Base-by-base conservation (phyloP, 2,113 vertebrate genomes). In the Gasterosteus nipponicus region DNA sequence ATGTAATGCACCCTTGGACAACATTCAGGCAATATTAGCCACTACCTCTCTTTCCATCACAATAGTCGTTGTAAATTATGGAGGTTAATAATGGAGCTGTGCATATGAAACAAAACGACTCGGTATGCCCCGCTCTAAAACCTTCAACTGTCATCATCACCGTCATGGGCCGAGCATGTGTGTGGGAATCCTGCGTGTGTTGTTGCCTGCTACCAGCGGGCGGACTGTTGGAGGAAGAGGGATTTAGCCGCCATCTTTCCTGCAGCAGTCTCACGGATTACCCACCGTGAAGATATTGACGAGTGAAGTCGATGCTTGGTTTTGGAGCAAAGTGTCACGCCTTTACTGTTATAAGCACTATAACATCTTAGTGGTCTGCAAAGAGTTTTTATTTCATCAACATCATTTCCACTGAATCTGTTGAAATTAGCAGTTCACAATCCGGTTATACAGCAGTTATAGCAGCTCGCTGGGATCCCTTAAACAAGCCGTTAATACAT, bases 401-500 rank as follows among this genome's bases (percentile, higher is more conserved):
- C 9, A 1, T 56, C 5, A 46, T 49, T 46, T 49, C 54, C 51
- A 15, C 51, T 46, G 6, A 44, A 42, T 29, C 53, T 62, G 78
- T 0, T 26, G 0, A 72, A 46, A 58, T 7, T 49, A 5, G 3
- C 41, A 31, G 38, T 38, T 53, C 7, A 59, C 58, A 69, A 73
- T 81, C 69, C 61, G 42, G 35, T 44, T 47, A 46, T 1, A 10
- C 35, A 19, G 63, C 19, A 12, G 33, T 57, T 47, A 63, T n/a
- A 73, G n/a, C 33, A 44, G 26, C 38, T 80, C 57, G 58, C 59
- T n/a, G 26, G 29, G 19, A 29, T 38, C 46, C 35, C 10, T 16
- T 12, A 6, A 64, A 73, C 53, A 58, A 64, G 54, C 58, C 59
- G 62, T 82, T 73, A 69, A 73, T 26, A 14, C 72, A 81, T 87